phyloP scores from a whole-genome alignment of 2,797 vertebrate genomes.

The Paramormyrops hopkinsi region DNA sequence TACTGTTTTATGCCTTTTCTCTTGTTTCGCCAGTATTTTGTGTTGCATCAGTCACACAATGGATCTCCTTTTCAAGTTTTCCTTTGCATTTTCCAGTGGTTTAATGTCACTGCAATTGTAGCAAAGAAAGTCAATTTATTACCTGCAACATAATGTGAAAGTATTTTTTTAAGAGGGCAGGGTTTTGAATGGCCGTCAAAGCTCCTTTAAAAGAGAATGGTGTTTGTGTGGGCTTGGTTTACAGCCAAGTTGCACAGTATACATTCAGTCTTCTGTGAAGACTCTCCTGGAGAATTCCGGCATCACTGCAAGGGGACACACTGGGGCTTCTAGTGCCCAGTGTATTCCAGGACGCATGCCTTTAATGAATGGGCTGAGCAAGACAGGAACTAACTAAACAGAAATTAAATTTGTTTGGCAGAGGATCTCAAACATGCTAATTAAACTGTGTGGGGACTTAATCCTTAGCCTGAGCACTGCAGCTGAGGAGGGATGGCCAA shows the following conservation, averaged over 20 bases:
- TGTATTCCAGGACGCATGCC: neutral
- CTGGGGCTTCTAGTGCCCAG: neutral
- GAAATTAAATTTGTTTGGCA: neutral
- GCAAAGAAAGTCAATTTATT: neutral
- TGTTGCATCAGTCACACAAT: neutral
- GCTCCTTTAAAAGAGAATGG: neutral
- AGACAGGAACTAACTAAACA: neutral
- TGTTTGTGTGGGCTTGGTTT: neutral
- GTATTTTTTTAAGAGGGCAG: neutral
- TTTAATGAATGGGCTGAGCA: neutral
- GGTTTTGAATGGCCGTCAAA: neutral
- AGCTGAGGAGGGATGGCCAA: neutral
- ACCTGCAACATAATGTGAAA: neutral
- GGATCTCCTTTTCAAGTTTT: neutral
- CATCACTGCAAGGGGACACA: neutral
- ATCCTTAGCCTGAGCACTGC: neutral
- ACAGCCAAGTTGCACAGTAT: neutral
- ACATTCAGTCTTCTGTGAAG: neutral
- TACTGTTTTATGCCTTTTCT: neutral
- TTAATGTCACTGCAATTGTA: neutral
- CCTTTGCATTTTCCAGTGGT: neutral
- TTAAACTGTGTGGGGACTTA: slow-evolving; percentile 8
- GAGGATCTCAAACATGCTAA: neutral
- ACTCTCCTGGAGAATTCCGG: neutral
- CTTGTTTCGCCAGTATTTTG: neutral